Evolutionary conservation across 1,140 invertebrate genomes (phyloP), one percentile per base, ranked within the genome.

Genomic region (Chrysopa pallens): DNA sequence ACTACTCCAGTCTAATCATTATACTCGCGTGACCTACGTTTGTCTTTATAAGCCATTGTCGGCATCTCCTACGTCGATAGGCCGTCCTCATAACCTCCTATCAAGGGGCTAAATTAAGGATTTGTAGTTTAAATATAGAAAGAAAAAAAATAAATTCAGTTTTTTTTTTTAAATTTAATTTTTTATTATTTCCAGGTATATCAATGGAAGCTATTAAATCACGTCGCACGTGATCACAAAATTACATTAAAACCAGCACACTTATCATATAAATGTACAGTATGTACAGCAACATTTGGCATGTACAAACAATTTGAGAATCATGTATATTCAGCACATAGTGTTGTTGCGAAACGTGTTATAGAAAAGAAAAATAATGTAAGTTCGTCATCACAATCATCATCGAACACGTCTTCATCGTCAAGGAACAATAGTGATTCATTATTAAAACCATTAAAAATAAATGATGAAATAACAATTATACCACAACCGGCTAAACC

Each of bases 221-320:
- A 92, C 52, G 87, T 93, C 38, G 84, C 84, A 29, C 71, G 84
- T 45, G 88, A 91, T 61, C 88, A 92, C 60, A 84, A 82, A 49
- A 80, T 90, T 74, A 86, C 82, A 11, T 62, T 92, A 44, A 91
- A 92, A 55, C 88, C 88, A 6, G 87, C 87, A 23, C 87, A 92
- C 62, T 62, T 92, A 15, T 90, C 86, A 7, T 92, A 92, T 69
- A 93, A 92, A 60, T 93, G 88, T 63, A 92, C 88, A 23, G 88
- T 92, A 6, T 93, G 88, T 60, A 89, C 87, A 40, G 86, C 88
- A 37, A 92, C 87, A 8, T 92, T 92, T 55, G 85, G 85, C 45
- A 88, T 92, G 81, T 93, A 93, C 67, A 88, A 88, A 63, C 80
- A 89, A 52, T 93, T 93, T 54, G 88, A 92, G 56, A 91, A 83